These are phyloP conservation scores for Mellilla xanthometata DNA, from an alignment of 2,888 invertebrate species.

Conservation along the genomic window DNA sequence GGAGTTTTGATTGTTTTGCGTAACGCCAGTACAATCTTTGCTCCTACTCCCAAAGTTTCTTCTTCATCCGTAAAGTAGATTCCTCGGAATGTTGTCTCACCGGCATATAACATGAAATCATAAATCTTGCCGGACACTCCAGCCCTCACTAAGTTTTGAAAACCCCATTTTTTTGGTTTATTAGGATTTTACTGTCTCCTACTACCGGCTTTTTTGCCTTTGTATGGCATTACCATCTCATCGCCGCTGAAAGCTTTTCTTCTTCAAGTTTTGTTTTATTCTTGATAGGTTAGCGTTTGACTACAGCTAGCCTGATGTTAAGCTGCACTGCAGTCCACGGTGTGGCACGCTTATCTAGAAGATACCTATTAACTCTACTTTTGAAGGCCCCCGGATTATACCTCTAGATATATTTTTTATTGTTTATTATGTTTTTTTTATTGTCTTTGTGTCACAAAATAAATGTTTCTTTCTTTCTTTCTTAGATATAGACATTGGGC, in stretches of 20 bases:
- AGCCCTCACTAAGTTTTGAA: constrained; percentile 17
- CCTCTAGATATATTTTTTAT: no score
- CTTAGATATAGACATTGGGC: neutral
- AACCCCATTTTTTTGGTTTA: constrained; percentile 21
- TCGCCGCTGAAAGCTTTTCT: neutral
- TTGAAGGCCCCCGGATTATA: no score
- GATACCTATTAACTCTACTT: no score
- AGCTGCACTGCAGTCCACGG: no score
- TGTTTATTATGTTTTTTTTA: no score
- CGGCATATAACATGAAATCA: constrained; percentile 20
- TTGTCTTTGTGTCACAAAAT: no score
- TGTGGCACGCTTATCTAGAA: no score
- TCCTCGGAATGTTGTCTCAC: constrained; percentile 12
- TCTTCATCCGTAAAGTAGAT: constrained; percentile 2
- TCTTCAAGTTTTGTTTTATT: no score
- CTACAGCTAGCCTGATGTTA: no score
- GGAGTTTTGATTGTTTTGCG: constrained; percentile 3
- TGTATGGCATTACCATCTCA: constrained; percentile 13
- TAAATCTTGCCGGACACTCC: constrained; percentile 22
- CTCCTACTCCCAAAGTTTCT: constrained; percentile 28
- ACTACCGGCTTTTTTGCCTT: constrained; percentile 10
- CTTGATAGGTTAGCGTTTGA: no score
- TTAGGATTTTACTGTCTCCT: constrained; percentile 3
- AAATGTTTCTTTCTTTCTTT: no score
- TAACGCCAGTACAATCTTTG: constrained; percentile 32